phyloP scores from a whole-genome alignment of 2,113 vertebrate genomes.

The Anoplopoma fimbria region DNA sequence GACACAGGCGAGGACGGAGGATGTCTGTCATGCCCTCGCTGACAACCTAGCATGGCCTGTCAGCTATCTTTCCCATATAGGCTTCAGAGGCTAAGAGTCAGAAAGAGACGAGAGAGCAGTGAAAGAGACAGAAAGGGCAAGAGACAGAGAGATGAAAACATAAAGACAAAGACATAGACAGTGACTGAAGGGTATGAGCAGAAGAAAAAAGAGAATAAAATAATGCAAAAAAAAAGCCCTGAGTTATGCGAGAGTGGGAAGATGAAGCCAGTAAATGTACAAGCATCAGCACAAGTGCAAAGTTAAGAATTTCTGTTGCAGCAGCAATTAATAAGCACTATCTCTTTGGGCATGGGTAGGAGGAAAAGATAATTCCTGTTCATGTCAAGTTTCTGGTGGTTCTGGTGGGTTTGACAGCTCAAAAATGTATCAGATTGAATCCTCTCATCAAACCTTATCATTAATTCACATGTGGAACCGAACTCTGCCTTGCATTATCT shows the following conservation, averaged over 20 bases:
- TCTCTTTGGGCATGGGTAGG: constrained; percentile 37
- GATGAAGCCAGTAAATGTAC: constrained; percentile 61
- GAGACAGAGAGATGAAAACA: constrained; percentile 42
- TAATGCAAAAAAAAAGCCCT: constrained; percentile 38
- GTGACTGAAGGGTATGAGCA: constrained; percentile 37
- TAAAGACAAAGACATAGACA: constrained; percentile 36
- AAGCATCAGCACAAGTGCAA: constrained; percentile 68
- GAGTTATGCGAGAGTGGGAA: constrained; percentile 45
- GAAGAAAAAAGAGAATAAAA: constrained; percentile 37
- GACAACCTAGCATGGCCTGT: constrained; percentile 54
- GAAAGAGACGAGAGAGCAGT: constrained; percentile 20
- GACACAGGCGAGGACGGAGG: not conserved
- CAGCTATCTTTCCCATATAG: constrained; percentile 52
- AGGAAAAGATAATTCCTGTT: constrained; percentile 47
- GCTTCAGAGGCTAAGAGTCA: constrained; percentile 39
- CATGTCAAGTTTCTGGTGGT: constrained; percentile 33
- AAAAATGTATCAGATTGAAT: constrained; percentile 50
- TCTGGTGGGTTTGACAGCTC: constrained; percentile 42
- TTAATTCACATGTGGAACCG: constrained; percentile 24
- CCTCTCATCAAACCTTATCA: constrained; percentile 43
- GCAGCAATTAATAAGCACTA: constrained; percentile 58
- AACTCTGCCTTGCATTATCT: constrained; percentile 27
- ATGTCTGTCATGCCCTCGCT: constrained; percentile 53
- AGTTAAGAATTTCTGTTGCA: constrained; percentile 52
- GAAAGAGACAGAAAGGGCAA: constrained; percentile 45